phyloP scores from a whole-genome alignment of 2,888 invertebrate species.

The Ectemnius continuus region DNA sequence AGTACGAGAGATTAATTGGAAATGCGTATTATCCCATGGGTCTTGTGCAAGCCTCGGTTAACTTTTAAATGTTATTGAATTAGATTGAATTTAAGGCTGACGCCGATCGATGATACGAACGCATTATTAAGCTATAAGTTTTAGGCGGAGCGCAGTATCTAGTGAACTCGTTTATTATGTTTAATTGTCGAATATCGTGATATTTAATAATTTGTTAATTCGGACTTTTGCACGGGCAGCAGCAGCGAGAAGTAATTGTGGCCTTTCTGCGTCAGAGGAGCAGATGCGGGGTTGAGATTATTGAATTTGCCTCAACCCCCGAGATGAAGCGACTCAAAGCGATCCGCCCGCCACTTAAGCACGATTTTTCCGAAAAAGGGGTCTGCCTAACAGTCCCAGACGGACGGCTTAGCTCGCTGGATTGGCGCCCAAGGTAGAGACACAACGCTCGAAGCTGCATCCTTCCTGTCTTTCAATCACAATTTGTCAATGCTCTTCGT shows the following conservation, averaged over 20 bases:
- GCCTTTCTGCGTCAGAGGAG: constrained; percentile 46
- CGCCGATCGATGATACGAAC: constrained; percentile 41
- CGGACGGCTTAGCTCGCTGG: constrained; percentile 37
- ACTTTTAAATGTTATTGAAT: constrained; percentile 70
- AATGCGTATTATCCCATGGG: constrained; percentile 69
- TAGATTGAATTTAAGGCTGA: constrained; percentile 69
- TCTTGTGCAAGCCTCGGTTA: constrained; percentile 74
- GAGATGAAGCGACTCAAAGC: constrained; percentile 31
- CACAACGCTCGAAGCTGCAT: constrained; percentile 12
- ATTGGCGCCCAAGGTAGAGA: constrained; percentile 23
- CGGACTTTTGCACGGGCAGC: constrained; percentile 40
- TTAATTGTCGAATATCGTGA: constrained; percentile 57
- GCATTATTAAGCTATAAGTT: constrained; percentile 55
- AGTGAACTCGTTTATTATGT: constrained; percentile 49
- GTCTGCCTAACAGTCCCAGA: constrained; percentile 14
- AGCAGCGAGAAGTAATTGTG: constrained; percentile 35
- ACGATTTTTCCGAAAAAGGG: constrained; percentile 10
- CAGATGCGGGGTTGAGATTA: constrained; percentile 15
- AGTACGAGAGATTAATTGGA: constrained; percentile 19
- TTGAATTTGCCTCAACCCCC: constrained; percentile 12
- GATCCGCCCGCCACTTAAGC: constrained; percentile 13
- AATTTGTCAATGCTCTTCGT: not conserved
- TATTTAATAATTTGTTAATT: constrained; percentile 61
- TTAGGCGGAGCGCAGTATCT: constrained; percentile 47
- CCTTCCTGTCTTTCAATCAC: constrained; percentile 1